Conservation (phyloP, 2,888 invertebrate genomes). For the Chrysolina americana region DNA sequence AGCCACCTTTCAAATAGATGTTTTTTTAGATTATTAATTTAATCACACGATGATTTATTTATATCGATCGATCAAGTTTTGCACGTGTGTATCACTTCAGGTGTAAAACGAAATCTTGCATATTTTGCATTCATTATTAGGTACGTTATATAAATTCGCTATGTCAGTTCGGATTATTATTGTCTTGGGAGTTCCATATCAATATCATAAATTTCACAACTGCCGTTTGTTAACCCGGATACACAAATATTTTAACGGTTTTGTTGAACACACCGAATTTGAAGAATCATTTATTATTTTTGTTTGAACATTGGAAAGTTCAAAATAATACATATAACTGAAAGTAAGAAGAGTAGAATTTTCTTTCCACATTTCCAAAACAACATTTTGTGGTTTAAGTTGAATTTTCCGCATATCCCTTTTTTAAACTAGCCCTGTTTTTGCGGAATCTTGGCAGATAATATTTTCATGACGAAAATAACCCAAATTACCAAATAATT, state of each 20-base stretch:
- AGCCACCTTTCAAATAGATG: conserved; percentile 1
- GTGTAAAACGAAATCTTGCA: conserved; percentile 11
- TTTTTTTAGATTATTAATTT: conserved; percentile 1
- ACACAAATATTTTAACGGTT: not conserved
- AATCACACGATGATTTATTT: conserved; percentile 1
- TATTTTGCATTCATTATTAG: conserved; percentile 20
- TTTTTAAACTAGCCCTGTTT: no score
- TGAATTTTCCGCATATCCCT: no score
- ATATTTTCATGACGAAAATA: no score
- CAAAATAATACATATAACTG: no score
- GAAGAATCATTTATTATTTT: not conserved
- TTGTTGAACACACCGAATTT: not conserved
- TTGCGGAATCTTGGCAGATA: no score
- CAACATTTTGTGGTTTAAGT: no score
- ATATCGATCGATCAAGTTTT: conserved; percentile 14
- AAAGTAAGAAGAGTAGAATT: no score
- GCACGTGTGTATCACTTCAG: conserved; percentile 23
- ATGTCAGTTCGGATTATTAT: conserved; percentile 9
- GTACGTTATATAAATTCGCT: not conserved
- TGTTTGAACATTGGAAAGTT: no score
- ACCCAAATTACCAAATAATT: no score
- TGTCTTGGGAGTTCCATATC: conserved; percentile 5
- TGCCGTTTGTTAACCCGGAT: conserved; percentile 1
- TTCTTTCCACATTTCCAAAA: no score
- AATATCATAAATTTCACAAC: not conserved